phyloP scores from a whole-genome alignment of 2,888 invertebrate species.

The Eristalinus aeneus region DNA sequence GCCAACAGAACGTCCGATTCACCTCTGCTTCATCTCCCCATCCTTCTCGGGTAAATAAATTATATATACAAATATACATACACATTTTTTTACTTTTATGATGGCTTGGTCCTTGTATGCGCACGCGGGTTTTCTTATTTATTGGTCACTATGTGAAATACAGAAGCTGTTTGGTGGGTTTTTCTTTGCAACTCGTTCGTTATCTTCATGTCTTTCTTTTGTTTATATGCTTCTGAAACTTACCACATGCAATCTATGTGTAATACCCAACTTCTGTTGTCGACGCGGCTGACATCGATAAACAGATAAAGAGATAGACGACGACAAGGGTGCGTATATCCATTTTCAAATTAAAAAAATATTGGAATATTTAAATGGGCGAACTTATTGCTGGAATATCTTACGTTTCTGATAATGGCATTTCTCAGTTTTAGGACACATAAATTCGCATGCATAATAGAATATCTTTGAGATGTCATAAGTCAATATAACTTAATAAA shows the following conservation, averaged over 20 bases:
- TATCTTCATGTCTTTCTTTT: conserved; percentile 1
- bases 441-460: too few species aligned
- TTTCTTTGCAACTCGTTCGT: conserved; percentile 18
- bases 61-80: conserved; percentile 53
- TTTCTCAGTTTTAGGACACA: too few species aligned
- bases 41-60: conserved; percentile 53
- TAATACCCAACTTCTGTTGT: background rate
- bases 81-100: conserved; percentile 60
- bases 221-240: conserved; percentile 26
- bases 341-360: conserved; percentile 69
- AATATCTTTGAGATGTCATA: too few species aligned
- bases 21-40: conserved; percentile 22
- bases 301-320: conserved; percentile 9
- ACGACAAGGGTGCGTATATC: conserved; percentile 64
- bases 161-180: conserved; percentile 70
- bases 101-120: conserved; percentile 45
- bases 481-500: too few species aligned
- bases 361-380: conserved; percentile 53
- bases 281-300: background rate
- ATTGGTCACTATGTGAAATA: conserved; percentile 71
- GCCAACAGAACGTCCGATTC: conserved; percentile 23
- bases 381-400: conserved; percentile 54
- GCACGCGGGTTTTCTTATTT: conserved; percentile 68
- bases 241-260: conserved; percentile 10
- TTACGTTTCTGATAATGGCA: background rate